Evolutionary conservation across 2,888 invertebrate genomes (phyloP).

Genomic region (Venusia cambrica): DNA sequence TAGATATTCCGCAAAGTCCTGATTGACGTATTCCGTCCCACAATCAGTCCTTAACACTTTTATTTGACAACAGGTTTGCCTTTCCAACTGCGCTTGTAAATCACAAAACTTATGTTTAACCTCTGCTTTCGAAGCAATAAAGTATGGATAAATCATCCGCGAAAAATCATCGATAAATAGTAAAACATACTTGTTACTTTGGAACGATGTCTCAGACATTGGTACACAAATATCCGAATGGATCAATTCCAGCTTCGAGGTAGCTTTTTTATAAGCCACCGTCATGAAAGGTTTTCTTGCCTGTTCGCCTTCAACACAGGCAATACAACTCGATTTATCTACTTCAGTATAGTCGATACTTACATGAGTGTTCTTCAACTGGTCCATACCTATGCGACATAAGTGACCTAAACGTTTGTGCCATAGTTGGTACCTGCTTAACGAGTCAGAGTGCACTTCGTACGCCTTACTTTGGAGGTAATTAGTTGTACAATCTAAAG

Average conservation of each 20-base stretch:
- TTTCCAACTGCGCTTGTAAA: neutral
- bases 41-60: neutral
- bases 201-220: neutral
- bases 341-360: neutral
- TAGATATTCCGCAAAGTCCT: neutral
- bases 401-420: neutral
- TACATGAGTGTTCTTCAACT: neutral
- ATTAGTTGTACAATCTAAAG: neutral
- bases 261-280: neutral
- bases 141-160: neutral
- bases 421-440: neutral
- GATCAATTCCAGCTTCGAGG: neutral
- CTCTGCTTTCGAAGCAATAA: neutral
- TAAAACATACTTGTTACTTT: neutral
- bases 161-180: neutral
- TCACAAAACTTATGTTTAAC: neutral
- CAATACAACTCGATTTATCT: neutral
- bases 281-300: neutral
- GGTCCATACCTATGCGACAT: neutral
- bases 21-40: neutral
- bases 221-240: neutral
- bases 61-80: neutral
- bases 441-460: neutral
- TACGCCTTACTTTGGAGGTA: neutral
- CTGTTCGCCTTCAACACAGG: neutral